Evolutionary conservation across 2,113 vertebrate species (phyloP).

Genomic region (Tupaia chinensis): DNA sequence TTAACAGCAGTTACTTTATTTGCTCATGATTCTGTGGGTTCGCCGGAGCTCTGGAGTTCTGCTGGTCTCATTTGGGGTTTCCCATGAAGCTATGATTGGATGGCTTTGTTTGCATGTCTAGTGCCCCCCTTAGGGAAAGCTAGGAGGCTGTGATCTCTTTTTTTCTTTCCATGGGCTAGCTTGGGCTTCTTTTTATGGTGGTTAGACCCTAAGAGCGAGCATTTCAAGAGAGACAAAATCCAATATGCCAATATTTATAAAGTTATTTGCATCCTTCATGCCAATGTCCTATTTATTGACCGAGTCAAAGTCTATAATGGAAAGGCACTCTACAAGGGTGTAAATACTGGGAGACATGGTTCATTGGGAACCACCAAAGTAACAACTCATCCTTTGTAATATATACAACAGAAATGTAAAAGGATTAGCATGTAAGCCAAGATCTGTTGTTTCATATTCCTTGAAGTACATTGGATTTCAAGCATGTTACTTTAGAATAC

Average conservation of each 20-base stretch:
- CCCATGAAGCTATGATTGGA: neutral
- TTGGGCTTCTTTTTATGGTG: neutral
- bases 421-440: neutral
- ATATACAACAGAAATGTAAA: neutral
- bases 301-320: neutral
- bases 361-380: neutral
- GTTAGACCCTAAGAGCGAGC: neutral
- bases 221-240: neutral
- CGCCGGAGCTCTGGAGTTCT: neutral
- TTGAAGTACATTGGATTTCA: neutral
- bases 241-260: neutral
- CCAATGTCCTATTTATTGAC: neutral
- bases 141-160: neutral
- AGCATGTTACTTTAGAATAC: neutral
- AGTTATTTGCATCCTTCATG: neutral
- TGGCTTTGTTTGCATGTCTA: constrained; percentile 13
- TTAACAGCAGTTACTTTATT: neutral
- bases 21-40: neutral
- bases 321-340: neutral
- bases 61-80: neutral
- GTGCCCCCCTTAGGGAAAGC: neutral
- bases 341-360: neutral
- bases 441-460: neutral
- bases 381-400: neutral
- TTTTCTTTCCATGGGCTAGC: neutral